Base-by-base conservation (phyloP, 1,140 invertebrate species). In the Choristoneura fumiferana region DNA sequence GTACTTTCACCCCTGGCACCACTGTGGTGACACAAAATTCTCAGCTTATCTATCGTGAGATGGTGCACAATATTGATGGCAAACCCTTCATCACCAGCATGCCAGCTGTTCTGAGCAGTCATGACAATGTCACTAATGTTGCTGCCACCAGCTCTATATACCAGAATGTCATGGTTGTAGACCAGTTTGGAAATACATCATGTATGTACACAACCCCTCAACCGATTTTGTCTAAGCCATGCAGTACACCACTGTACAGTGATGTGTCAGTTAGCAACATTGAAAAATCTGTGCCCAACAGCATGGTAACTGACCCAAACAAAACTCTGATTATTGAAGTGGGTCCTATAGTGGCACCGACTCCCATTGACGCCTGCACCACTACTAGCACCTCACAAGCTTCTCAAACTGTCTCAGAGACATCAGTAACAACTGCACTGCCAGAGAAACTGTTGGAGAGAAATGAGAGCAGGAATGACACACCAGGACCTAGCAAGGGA, bases 131-230 rank as follows among this genome's bases (percentile, higher is more conserved):
- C 13, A 71, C 74, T 54, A 85, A 82, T 73, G 70, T 84, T 34
- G 67, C 84, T 10, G 79, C 84, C 57, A 72, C 69, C 56, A 80
- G 71, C 61, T 77, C 85, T 9, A 67, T 88, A 70, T 89, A 87
- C 63, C 87, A 87, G 59, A 90, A 89, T 78, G 69, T 89, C 8
- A 89, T 90, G 87, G 82, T 89, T 12, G 76, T 89, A 12, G 85
- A 90, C 58, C 85, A 83, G 35, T 88, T 81, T 72, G 81, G 81
- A 6, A 84, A 86, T 57, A 73, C 77, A 12, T 83, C 84, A 8
- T 87, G 85, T 60, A 82, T 87, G 76, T 86, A 87, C 45, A 73
- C 75, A 40, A 67, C 75, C 17, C 86, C 81, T 36, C 81, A 76
- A 45, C 75, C 72, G 58, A 36, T 84, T 29, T 9, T 84, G 18